A percentile compares a stretch with the other conserved stretches of the same genome.
phyloP scores from a whole-genome alignment of 30 jellyfish, hydroid and myxozoan species.

The Aurelia aurita complex sp. Pacific region DNA sequence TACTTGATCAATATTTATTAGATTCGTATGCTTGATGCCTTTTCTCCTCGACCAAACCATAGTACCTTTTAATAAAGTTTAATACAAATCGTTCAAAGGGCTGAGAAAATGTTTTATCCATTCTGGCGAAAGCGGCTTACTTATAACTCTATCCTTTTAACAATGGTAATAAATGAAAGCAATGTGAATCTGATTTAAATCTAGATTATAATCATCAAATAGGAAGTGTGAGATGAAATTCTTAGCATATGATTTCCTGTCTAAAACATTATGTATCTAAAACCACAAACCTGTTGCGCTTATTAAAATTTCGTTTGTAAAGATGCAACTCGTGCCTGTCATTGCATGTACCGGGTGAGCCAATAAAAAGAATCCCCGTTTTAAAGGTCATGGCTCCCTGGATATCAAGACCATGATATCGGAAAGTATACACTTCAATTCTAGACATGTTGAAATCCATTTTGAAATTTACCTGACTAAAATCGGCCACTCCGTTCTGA shows the following conservation, averaged over 20 bases:
- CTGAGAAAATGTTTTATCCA: neutral
- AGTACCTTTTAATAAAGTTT: no score
- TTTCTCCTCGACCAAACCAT: no score
- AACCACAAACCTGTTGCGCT: conserved; percentile 9
- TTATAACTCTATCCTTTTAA: neutral
- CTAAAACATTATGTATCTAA: neutral
- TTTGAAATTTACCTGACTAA: no score
- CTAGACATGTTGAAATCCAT: no score
- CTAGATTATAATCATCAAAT: conserved; percentile 6
- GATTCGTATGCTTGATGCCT: no score
- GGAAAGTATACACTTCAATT: no score
- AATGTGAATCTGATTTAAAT: neutral
- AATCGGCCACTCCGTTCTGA: no score
- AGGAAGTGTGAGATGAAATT: conserved; percentile 20
- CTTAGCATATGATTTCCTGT: neutral
- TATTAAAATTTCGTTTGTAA: neutral
- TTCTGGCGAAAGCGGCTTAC: neutral
- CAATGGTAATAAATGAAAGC: neutral
- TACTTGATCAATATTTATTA: no score
- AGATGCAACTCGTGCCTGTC: conserved; percentile 1
- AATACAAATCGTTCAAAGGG: no score
- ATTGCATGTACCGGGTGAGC: neutral
- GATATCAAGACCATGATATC: no score
- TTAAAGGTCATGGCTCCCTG: no score
- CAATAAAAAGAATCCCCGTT: no score